Evolutionary conservation across 2,113 vertebrate species (phyloP), one percentile per base, ranked within the genome.

Genomic region (Dryoscopus gambensis): DNA sequence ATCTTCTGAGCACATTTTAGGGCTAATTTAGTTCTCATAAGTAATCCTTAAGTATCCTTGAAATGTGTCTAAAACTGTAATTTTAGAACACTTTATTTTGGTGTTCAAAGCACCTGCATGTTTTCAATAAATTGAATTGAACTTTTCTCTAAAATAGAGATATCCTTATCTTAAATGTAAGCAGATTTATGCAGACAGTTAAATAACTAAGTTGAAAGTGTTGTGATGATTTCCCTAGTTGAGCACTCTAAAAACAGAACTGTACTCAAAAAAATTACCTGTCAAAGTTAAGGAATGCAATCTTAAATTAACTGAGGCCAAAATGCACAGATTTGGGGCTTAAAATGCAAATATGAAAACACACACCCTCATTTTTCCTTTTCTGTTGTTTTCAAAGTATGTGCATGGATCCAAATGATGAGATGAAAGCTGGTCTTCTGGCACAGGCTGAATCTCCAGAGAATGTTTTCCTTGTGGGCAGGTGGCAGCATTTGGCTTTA

Each of bases 401-500:
- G 83, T 99, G 99, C 77, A 97, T 99, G 80, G 99, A 99, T 92
- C 98, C 99, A 78, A 99, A 99, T 20, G 99, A 99, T 73, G 99
- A 99, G 53, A 98, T 98, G 84, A 99, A 99, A 98, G 99, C 98
- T 49, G 98, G 98, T 50, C 94, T 99, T 44, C 96, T 99, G 93
- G 99, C 99, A 10, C 99, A 99, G 96, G 99, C 97, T 10, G 99
- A 99, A 84, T 99, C 99, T 49, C 98, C 97, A 50, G 98, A 98
- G 73, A 98, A 98, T 21, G 59, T 98, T 63, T 98, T 99, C 78
- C 75, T 79, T 63, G 93, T 97, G 40, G 98, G 98, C 77, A 98
- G 84, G 52, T 99, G 99, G 99, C 99, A 99, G 75, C 99, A 99
- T 95, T 96, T 99, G 68, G 98, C 98, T 23, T 90, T 99, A 85